Evolutionary conservation across 2,113 vertebrate species (phyloP).

Genomic region (Ochotona princeps): DNA sequence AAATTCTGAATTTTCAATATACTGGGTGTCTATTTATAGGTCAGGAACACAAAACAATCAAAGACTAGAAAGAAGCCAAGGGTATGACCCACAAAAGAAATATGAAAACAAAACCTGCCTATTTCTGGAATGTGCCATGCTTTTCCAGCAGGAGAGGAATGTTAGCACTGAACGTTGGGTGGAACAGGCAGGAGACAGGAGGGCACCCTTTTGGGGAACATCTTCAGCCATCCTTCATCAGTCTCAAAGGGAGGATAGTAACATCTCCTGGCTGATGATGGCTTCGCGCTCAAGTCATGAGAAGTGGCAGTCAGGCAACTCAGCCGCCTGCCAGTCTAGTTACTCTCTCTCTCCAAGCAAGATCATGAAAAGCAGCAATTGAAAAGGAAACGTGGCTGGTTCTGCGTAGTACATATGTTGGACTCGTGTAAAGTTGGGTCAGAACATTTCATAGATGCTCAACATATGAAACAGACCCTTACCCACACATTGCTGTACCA

Average conservation of each 20-base stretch:
- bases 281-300: neutral
- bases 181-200: neutral
- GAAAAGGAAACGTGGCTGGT: neutral
- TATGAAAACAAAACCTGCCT: slow-evolving; percentile 16
- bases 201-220: neutral
- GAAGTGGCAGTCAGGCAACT: neutral
- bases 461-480: neutral
- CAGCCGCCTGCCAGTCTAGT: neutral
- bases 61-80: neutral
- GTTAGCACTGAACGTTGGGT: neutral
- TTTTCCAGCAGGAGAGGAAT: neutral
- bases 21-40: slow-evolving; percentile 11
- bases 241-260: neutral
- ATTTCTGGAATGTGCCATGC: neutral
- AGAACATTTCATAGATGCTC: neutral
- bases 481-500: neutral
- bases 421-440: neutral
- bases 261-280: neutral
- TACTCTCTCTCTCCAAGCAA: neutral
- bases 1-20: neutral
- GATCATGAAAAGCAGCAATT: neutral
- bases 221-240: neutral
- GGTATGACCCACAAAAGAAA: neutral
- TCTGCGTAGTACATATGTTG: neutral
- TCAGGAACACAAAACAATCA: slow-evolving; percentile 53